Conservation (phyloP, 1,140 invertebrate genomes). For the Diorhabda carinulata region DNA sequence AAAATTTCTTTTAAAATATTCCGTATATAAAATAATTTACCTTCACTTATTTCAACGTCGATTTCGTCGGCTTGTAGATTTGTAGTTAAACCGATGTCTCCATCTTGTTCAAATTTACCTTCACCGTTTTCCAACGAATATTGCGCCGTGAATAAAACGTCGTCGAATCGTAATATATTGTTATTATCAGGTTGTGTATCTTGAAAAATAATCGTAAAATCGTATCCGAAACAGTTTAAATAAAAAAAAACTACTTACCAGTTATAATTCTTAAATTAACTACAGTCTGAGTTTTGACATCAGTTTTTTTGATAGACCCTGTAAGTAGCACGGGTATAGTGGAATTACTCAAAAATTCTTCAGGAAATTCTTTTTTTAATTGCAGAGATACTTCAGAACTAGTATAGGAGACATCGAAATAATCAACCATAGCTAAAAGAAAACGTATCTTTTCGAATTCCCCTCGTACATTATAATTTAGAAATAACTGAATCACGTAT, state of each 20-base stretch:
- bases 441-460: too few relatives aligned
- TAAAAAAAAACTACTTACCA: not conserved
- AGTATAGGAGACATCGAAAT: not conserved
- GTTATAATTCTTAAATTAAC: not conserved
- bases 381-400: not conserved
- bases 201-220: too few relatives aligned
- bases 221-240: too few relatives aligned
- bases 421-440: too few relatives aligned
- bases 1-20: too few relatives aligned
- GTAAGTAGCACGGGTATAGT: not conserved
- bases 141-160: not conserved
- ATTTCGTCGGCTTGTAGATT: not conserved
- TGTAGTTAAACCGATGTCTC: not conserved
- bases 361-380: too few relatives aligned
- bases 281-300: not conserved
- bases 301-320: not conserved
- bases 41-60: not conserved
- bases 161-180: not conserved
- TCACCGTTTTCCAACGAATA: conserved; percentile 1
- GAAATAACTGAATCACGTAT: too few relatives aligned
- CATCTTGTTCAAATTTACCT: not conserved
- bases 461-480: too few relatives aligned
- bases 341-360: not conserved
- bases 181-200: not conserved
- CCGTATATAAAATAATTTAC: not conserved